Conservation (phyloP, 2,113 vertebrate species). For the Vulpes vulpes region DNA sequence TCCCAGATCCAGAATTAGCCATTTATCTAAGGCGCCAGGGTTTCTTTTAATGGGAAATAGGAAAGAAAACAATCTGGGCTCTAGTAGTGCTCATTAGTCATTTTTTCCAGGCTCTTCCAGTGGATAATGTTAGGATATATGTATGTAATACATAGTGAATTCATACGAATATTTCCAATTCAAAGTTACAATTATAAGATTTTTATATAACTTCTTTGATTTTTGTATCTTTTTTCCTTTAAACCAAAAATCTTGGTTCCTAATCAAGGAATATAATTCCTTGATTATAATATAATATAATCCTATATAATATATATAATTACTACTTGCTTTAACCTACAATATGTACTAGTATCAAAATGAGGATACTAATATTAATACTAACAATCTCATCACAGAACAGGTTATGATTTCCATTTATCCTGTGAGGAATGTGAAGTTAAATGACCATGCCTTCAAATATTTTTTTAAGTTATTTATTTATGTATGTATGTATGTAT, state of each 20-base stretch:
- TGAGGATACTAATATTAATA: not conserved
- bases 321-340: not conserved
- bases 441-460: not conserved
- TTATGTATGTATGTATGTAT: too few relatives aligned
- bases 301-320: not conserved
- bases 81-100: not conserved
- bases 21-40: not conserved
- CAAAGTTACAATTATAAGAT: not conserved
- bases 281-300: too few relatives aligned
- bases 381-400: not conserved
- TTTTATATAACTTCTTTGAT: constrained; percentile 3
- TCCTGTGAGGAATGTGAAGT: not conserved
- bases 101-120: not conserved
- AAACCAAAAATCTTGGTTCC: not conserved
- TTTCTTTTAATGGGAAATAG: not conserved
- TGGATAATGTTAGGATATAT: not conserved
- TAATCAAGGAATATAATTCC: not conserved
- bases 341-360: not conserved
- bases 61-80: not conserved
- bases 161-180: not conserved
- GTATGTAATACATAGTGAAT: not conserved
- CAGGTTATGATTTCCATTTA: not conserved
- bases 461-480: too few relatives aligned
- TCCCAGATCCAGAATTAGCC: not conserved
- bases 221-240: not conserved